Percentiles rank a stretch among this genome's conserved stretches.
Conservation (phyloP, 2,113 vertebrate species). For the Dunckerocampus dactyliophorus region DNA sequence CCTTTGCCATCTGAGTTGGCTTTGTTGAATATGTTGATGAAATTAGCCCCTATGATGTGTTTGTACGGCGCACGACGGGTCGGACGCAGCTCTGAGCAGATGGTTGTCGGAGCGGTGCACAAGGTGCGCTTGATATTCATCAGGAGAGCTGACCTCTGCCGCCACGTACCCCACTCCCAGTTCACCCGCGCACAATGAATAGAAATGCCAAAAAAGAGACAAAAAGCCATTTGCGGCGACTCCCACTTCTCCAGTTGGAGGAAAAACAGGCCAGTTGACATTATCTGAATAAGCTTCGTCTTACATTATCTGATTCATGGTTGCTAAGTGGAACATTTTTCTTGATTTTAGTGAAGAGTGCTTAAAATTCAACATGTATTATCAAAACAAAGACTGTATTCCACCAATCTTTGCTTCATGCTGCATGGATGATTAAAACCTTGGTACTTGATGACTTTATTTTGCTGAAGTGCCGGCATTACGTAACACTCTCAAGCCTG, state of each 20-base stretch:
- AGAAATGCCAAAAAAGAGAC: constrained; percentile 40
- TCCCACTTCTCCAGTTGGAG: not conserved
- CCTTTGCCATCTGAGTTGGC: constrained; percentile 48
- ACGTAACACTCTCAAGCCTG: no score
- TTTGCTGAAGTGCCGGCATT: no score
- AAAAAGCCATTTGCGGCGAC: constrained; percentile 37
- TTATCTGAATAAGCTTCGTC: not conserved
- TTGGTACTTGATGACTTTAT: no score
- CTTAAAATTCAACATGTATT: no score
- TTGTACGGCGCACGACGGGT: constrained; percentile 58
- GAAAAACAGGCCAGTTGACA: constrained; percentile 3
- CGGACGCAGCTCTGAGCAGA: constrained; percentile 62
- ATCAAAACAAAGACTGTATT: no score
- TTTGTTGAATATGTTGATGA: constrained; percentile 78
- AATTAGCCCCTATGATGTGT: constrained; percentile 70
- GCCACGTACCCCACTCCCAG: constrained; percentile 48
- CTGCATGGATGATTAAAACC: no score
- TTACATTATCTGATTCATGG: constrained; percentile 11
- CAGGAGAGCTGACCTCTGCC: constrained; percentile 51
- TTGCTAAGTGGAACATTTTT: not conserved
- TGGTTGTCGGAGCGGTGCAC: constrained; percentile 63
- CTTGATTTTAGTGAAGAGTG: not conserved
- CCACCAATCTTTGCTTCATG: no score
- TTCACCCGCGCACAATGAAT: constrained; percentile 65
- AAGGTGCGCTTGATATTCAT: constrained; percentile 71